A percentile compares a stretch with the other conserved stretches of the same genome.
Evolutionary conservation across 2,113 vertebrate genomes (phyloP).

Genomic region (Heterocephalus glaber): DNA sequence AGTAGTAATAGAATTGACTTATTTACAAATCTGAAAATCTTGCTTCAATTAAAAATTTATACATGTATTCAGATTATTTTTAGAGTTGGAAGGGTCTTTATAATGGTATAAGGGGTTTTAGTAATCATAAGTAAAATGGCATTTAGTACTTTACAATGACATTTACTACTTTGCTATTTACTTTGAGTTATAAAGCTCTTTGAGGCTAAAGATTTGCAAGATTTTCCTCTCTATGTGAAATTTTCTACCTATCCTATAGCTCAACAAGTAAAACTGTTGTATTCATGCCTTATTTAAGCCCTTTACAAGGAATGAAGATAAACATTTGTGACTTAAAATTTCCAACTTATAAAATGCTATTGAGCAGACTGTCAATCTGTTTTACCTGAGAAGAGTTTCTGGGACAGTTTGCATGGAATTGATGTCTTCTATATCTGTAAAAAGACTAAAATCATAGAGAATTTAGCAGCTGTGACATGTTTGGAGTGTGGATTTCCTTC

Average conservation of each 20-base stretch:
- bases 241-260: neutral
- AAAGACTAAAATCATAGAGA: constrained; percentile 32
- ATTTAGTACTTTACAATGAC: neutral
- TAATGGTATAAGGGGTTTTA: neutral
- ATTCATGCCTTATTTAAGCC: neutral
- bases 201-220: neutral
- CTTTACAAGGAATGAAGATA: neutral
- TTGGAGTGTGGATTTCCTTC: neutral
- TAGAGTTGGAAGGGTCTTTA: neutral
- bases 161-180: neutral
- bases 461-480: neutral
- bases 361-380: neutral
- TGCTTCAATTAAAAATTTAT: constrained; percentile 56
- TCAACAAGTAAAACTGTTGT: neutral
- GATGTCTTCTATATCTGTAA: neutral
- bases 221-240: neutral
- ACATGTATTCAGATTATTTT: constrained; percentile 33
- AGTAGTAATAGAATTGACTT: constrained; percentile 58
- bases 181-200: constrained; percentile 34
- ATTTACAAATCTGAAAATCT: neutral
- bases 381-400: constrained; percentile 52
- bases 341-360: constrained; percentile 2
- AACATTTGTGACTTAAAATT: neutral
- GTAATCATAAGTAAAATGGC: neutral
- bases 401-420: neutral